Evolutionary conservation across 2,888 invertebrate species (phyloP).

Genomic region (Idaea dimidiata): DNA sequence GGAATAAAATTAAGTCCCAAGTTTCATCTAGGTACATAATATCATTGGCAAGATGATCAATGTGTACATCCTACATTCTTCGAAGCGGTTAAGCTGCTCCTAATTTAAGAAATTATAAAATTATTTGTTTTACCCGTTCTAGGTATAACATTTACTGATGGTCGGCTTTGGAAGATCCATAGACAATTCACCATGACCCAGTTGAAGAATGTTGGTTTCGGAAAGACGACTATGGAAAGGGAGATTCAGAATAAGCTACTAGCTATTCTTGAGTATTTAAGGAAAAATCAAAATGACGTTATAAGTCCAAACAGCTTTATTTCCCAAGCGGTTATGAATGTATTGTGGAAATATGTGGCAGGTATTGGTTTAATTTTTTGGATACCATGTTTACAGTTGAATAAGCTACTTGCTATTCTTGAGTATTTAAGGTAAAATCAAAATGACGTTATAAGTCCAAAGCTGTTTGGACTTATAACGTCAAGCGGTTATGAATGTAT

Average conservation of each 20-base stretch:
- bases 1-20: too few species aligned
- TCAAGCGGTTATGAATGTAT: too few species aligned
- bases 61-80: too few species aligned
- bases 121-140: constrained; percentile 21
- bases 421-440: too few species aligned
- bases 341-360: constrained; percentile 86
- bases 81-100: too few species aligned
- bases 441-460: too few species aligned
- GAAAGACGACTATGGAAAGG: constrained; percentile 81
- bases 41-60: too few species aligned
- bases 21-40: too few species aligned
- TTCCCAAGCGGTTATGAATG: constrained; percentile 84
- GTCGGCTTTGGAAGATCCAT: constrained; percentile 83
- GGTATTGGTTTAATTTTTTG: constrained; percentile 61
- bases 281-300: constrained; percentile 45
- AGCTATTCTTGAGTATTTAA: constrained; percentile 71
- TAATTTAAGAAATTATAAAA: too few species aligned
- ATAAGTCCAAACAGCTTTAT: constrained; percentile 77
- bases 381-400: too few species aligned
- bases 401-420: too few species aligned
- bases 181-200: constrained; percentile 84
- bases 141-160: constrained; percentile 87
- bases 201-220: constrained; percentile 83
- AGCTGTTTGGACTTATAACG: too few species aligned
- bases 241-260: constrained; percentile 81